Evolutionary conservation across 2,113 vertebrate species (phyloP), one percentile per base, ranked within the genome.

Genomic region (Nesoenas mayeri): DNA sequence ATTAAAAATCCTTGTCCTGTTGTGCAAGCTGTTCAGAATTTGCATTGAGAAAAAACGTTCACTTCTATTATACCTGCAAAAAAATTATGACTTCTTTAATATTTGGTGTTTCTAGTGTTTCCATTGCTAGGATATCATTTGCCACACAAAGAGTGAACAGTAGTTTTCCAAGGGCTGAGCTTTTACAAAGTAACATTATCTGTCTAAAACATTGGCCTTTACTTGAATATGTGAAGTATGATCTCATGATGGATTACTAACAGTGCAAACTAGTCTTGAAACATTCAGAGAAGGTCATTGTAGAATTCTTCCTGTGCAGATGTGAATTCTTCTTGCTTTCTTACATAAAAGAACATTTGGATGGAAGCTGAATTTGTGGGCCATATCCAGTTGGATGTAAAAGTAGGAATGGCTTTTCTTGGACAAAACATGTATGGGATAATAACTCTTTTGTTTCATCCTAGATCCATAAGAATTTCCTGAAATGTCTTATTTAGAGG

Each of bases 1-100:
- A 88, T 44, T 89, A 89, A 97, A 96, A 95, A 85, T 29, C 32
- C 32, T 94, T 82, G 31, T 94, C n/a, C 47, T 90, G 40, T 80
- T 91, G 34, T 47, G 21, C 61, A 89, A 75, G 11, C 44, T 74
- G n/a, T 84, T 96, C 73, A 38, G 85, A 77, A 91, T 58, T 54
- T 83, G 54, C 0, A 4, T 26, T 56, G 48, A 78, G 88, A 34
- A 93, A 94, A 86, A 75, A 81, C 28, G 5, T 44, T 50, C 3
- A 50, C 8, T 77, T 72, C 32, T 48, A 79, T 19, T 48, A 79
- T 19, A 83, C 29, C 67, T 91, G 69, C 56, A 91, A 75, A 77
- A 44, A 50, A 70, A 65, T 22, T 31, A 72, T 26, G 11, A 79
- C 48, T 95, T 69, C n/a, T 31, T 92, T 79, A 89, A 78, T 77